Evolutionary conservation across 2,797 vertebrate species (phyloP), one percentile per base, ranked within the genome.

Genomic region (Hoplostethus atlanticus): DNA sequence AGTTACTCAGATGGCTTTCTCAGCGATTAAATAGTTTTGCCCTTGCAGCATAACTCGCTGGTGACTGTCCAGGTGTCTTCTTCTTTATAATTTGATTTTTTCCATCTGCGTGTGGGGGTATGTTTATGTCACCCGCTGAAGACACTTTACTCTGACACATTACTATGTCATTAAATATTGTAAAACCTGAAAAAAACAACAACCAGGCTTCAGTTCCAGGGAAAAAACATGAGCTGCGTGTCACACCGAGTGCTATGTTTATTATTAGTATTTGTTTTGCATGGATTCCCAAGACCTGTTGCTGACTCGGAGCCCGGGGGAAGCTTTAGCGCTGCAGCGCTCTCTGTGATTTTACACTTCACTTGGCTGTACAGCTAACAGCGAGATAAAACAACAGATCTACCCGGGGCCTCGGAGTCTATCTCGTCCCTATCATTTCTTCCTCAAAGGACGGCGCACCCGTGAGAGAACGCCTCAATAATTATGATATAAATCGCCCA

Each of bases 311-410:
- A 76, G 74, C 77, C 85, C 2, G 56, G 15, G 70, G 73, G 74
- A 46, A 42, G 76, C 71, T 81, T 47, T 12, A 36, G 46, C 15
- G 9, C 70, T 36, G 71, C 84, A 38, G 12, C 64, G 9, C 75
- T 73, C 77, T 73, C 83, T 74, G 51, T 75, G 80, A 84, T 88
- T 91, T 87, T 89, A 87, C 90, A 79, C 84, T 79, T 86, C 61
- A 73, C 80, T 87, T 88, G 82, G 70, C 81, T 74, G 79, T 77
- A 53, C 73, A 71, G 81, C 87, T 79, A 84, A 88, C 73, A 83
- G 79, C 68, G 2, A 79, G 79, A 90, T 81, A 76, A 86, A 90
- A 77, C 80, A 85, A 77, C 88, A 85, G 80, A 77, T 84, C 71
- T 80, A 64, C 83, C 79, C 21, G 1, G 82, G 76, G 81, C 64